These are phyloP conservation scores for Apteryx mantelli DNA, from an alignment of 2,113 vertebrate species.

Conservation along the genomic window DNA sequence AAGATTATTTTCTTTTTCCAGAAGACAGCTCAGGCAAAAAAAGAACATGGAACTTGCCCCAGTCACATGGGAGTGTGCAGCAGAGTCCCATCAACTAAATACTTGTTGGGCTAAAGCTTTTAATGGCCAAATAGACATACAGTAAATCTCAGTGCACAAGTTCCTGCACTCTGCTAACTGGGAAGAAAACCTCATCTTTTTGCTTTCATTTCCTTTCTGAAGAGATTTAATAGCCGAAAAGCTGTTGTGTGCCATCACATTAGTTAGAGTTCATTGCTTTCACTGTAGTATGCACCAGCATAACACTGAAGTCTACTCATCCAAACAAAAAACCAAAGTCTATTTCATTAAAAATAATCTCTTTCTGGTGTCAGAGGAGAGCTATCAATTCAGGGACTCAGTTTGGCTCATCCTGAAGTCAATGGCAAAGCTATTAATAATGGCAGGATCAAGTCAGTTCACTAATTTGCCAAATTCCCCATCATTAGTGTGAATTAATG, in stretches of 20 bases:
- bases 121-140: background rate
- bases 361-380: slow-evolving; percentile 17
- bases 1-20: background rate
- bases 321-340: slow-evolving; percentile 47
- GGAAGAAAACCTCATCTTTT: background rate
- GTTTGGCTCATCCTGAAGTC: slow-evolving; percentile 21
- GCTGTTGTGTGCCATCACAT: background rate
- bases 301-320: slow-evolving; percentile 26
- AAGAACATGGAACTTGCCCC: background rate
- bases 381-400: slow-evolving; percentile 17
- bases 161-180: background rate
- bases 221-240: slow-evolving; percentile 26
- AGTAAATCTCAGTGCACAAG: background rate
- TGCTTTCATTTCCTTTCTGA: background rate
- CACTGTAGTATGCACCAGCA: slow-evolving; percentile 11
- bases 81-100: background rate
- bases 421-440: slow-evolving; percentile 60
- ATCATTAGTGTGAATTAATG: slow-evolving; percentile 73
- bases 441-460: slow-evolving; percentile 60
- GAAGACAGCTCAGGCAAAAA: background rate
- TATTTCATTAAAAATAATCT: background rate
- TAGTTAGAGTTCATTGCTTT: slow-evolving; percentile 40
- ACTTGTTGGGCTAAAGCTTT: background rate
- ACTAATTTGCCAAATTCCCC: slow-evolving; percentile 74
- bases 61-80: background rate